Evolutionary conservation across 2,113 vertebrate species (phyloP).

Genomic region (Haemorhous mexicanus): DNA sequence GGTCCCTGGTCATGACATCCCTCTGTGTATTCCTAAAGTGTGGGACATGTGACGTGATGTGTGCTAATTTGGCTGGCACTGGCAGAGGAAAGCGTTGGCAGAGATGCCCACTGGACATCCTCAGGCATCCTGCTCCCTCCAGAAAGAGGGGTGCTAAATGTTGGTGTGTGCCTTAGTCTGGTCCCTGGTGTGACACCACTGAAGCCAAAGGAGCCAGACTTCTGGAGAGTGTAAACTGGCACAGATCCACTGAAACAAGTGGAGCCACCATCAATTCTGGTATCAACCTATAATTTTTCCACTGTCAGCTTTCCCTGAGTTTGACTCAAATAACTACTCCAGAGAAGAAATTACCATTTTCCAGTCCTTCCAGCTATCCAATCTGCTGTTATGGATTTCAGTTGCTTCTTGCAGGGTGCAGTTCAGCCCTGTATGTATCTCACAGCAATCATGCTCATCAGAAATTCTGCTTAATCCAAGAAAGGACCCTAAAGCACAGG

Average conservation of each 20-base stretch:
- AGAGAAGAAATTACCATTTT: background rate
- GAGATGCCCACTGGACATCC: background rate
- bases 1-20: background rate
- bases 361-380: background rate
- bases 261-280: background rate
- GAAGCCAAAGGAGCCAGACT: background rate
- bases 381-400: background rate
- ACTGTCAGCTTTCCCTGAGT: background rate
- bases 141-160: background rate
- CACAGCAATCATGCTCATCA: background rate
- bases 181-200: background rate
- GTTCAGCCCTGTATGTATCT: background rate
- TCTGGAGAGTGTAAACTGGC: accelerated
- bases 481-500: background rate
- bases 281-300: background rate
- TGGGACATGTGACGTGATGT: background rate
- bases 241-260: background rate
- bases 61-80: background rate
- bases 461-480: background rate
- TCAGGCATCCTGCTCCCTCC: background rate
- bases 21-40: background rate
- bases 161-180: background rate
- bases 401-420: background rate
- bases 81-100: background rate
- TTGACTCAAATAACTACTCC: background rate